Conservation (phyloP, 2,113 vertebrate genomes). For the Dicrurus megarhynchus region DNA sequence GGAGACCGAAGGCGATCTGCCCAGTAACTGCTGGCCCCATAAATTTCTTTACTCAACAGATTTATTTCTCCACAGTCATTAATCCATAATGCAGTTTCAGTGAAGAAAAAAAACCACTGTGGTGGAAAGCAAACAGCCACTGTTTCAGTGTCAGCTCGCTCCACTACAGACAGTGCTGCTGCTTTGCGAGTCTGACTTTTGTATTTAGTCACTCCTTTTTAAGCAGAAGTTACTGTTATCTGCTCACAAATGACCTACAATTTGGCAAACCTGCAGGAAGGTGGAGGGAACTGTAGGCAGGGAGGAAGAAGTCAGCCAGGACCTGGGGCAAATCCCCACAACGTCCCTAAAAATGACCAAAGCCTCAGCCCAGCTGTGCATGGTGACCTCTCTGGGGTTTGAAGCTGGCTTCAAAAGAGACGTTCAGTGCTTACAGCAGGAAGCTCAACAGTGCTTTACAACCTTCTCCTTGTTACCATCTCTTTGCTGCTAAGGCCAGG, state of each 20-base stretch:
- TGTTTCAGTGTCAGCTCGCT: background rate
- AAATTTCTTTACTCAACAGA: background rate
- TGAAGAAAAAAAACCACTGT: background rate
- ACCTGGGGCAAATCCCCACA: background rate
- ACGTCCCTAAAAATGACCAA: fast-evolving
- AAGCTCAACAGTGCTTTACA: background rate
- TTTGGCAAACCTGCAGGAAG: background rate
- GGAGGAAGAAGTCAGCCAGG: background rate
- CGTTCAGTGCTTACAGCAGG: background rate
- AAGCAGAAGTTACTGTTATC: background rate
- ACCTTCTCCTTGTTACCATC: background rate
- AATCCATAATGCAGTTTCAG: background rate
- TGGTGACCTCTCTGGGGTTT: background rate
- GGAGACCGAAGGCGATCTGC: background rate
- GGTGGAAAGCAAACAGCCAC: background rate
- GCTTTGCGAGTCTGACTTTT: background rate
- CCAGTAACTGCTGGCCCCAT: background rate
- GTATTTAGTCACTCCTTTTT: background rate
- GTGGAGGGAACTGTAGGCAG: background rate
- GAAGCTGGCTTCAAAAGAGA: background rate
- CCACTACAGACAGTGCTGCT: background rate
- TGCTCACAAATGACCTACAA: background rate
- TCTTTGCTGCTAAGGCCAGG: background rate
- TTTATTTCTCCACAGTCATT: background rate
- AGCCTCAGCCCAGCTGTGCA: background rate